Conservation (phyloP, 2,888 invertebrate genomes). For the Octodonta nipae region DNA sequence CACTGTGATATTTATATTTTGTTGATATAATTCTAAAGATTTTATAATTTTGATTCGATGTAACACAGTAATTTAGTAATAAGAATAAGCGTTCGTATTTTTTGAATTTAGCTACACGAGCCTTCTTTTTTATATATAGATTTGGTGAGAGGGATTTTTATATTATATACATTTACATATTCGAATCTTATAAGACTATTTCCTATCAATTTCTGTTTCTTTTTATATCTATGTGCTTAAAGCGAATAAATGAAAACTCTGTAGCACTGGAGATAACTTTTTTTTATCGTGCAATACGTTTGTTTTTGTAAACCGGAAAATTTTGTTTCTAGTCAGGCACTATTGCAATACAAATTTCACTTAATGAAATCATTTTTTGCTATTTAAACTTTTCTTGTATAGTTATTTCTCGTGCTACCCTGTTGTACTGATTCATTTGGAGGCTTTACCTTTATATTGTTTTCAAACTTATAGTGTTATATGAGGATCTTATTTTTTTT, state of each 20-base stretch:
- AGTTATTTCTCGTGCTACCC: conserved; percentile 7
- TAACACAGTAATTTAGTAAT: background rate
- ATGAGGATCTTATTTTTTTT: conserved; percentile 14
- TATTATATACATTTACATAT: background rate
- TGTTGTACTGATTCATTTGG: conserved; percentile 9
- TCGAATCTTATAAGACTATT: no score
- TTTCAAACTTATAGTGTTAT: no score
- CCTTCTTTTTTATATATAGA: conserved; percentile 17
- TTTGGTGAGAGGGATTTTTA: conserved; percentile 26
- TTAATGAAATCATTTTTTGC: background rate
- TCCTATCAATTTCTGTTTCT: background rate
- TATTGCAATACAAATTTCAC: no score
- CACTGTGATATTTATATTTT: conserved; percentile 29
- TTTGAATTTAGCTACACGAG: conserved; percentile 8
- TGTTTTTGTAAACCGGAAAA: no score
- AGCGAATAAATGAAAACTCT: no score
- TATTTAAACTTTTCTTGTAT: background rate
- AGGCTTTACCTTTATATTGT: conserved; percentile 17
- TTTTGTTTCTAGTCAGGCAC: no score
- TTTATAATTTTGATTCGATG: conserved; percentile 17
- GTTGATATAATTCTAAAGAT: conserved; percentile 19
- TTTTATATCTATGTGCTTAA: background rate
- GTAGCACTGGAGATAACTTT: background rate
- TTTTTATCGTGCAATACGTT: background rate
- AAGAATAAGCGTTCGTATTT: conserved; percentile 2